Evolutionary conservation across 2,113 vertebrate genomes (phyloP).

Genomic region (Cyprinus carpio): DNA sequence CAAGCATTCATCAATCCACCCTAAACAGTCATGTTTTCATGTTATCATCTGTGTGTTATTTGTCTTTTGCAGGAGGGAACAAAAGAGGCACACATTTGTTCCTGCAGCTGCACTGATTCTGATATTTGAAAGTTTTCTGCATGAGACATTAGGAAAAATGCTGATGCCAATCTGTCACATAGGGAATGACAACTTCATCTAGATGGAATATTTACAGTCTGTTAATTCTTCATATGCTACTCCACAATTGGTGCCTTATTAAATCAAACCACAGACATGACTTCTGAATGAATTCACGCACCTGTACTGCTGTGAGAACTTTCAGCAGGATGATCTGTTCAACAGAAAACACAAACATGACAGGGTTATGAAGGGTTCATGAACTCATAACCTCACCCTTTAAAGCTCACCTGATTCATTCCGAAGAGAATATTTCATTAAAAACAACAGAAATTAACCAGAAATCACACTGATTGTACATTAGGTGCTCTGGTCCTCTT

Average conservation of each 20-base stretch:
- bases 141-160: background rate
- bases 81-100: background rate
- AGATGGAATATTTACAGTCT: background rate
- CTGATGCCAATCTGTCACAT: background rate
- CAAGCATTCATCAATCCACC: no score
- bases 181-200: background rate
- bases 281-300: conserved; percentile 24
- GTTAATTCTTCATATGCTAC: background rate
- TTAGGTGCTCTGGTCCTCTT: background rate
- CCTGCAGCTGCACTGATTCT: background rate
- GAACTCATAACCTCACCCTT: background rate
- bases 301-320: conserved; percentile 69
- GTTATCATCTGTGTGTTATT: no score
- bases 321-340: conserved; percentile 63
- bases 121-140: background rate
- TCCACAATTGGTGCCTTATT: background rate
- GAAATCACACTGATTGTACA: background rate
- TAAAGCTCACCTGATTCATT: background rate
- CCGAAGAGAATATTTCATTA: background rate
- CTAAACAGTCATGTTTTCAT: no score
- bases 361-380: background rate
- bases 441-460: background rate
- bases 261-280: background rate
- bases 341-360: conserved; percentile 3
- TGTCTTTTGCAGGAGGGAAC: background rate